Evolutionary conservation across 1,140 invertebrate species (phyloP), one percentile per base, ranked within the genome.

Genomic region (Drosophila mayri): DNA sequence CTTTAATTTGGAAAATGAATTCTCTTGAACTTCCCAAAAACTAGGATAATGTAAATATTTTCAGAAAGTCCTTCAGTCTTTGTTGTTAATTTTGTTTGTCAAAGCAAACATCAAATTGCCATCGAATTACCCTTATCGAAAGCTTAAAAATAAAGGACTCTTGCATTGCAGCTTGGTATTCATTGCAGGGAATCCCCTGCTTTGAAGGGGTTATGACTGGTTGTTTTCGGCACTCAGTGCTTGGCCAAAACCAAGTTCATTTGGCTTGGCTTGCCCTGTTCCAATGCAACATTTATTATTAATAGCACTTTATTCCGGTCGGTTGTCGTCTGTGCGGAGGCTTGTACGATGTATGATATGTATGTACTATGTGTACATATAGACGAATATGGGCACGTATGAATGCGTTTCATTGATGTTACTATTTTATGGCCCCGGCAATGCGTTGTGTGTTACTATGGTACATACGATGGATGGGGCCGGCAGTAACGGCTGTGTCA

Each of bases 291-390:
- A 90, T 90, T 90, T 90, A 90, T 90, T 90, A 90, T 90, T 90
- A 90, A 90, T 90, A 90, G 85, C 85, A 66, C 81, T 90, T 80
- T 85, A 90, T 90, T 90, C 85, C 85, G 84, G 84, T 54, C 84
- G 63, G 77, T 71, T 70, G 62, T 63, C 49, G 50, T 60, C 35
- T 35, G 35, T 35, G 35, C n/a, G 57, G 22, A 49, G 11, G 18
- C 50, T 30, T 43, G 32, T 59, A 30, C 47, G 47, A 54, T 43
- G 4, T 40, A 25, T 20, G 14, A 14, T 30, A 30, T 30, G 8
- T 30, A 30, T 30, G 1, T 30, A 30, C 28, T 30, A 30, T 30
- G 1, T 32, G 18, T 58, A 40, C 30, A 57, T 55, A 57, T 58
- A 37, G 18, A 67, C 44, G 64, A 59, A 28, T 71, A 60, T 76